Conservation (phyloP, 2,113 vertebrate species). For the Malaclemys terrapin region DNA sequence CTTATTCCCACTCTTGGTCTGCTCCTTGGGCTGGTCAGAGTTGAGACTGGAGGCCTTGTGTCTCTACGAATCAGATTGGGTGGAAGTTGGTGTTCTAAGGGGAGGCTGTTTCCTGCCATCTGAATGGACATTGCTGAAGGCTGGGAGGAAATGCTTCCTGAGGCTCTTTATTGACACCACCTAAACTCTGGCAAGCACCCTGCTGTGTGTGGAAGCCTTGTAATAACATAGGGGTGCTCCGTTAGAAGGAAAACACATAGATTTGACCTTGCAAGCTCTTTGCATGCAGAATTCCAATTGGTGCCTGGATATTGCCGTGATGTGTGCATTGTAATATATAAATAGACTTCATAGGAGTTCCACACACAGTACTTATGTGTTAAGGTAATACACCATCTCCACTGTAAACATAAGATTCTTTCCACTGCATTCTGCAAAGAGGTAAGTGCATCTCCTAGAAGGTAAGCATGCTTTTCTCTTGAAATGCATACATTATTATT, state of each 20-base stretch:
- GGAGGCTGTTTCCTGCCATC: not conserved
- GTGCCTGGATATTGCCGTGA: fast-evolving
- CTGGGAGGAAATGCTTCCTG: not conserved
- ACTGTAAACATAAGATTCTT: not conserved
- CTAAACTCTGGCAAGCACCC: not conserved
- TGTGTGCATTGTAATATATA: not conserved
- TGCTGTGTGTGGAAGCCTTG: not conserved
- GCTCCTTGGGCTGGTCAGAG: not conserved
- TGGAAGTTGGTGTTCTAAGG: not conserved
- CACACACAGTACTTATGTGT: not conserved
- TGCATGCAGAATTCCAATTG: fast-evolving
- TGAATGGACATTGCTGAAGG: not conserved
- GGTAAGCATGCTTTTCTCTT: conserved; percentile 41
- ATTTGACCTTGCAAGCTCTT: not conserved
- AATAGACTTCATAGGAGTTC: not conserved
- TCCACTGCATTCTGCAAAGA: not conserved
- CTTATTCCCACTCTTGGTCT: not conserved
- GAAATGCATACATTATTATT: not conserved
- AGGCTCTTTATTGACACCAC: not conserved
- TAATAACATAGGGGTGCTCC: not conserved
- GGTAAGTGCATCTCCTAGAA: conserved; percentile 10
- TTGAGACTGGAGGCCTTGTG: not conserved
- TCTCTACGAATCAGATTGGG: not conserved
- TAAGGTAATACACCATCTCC: not conserved
- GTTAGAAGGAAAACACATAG: not conserved